Evolutionary conservation across 1,140 invertebrate genomes (phyloP).

Genomic region (Zophobas atratus): DNA sequence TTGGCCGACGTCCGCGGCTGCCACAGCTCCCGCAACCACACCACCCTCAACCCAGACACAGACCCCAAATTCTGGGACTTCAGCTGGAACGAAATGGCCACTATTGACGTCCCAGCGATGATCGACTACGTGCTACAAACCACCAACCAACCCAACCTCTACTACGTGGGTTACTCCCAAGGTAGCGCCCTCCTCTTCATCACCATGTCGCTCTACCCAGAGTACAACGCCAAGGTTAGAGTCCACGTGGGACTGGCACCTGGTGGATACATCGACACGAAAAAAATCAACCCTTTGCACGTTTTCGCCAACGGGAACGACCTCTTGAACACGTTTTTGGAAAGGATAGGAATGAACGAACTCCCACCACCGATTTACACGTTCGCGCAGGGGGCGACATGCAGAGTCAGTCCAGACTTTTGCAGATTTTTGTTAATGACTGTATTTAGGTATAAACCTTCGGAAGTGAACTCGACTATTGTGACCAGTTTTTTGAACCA

Average conservation of each 20-base stretch:
- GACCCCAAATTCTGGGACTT: conserved; percentile 80
- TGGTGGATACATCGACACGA: conserved; percentile 70
- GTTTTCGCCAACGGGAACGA: conserved; percentile 54
- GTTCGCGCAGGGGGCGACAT: conserved; percentile 70
- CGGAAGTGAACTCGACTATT: conserved; percentile 72
- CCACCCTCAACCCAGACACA: conserved; percentile 62
- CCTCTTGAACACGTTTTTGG: conserved; percentile 29
- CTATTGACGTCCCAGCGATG: conserved; percentile 71
- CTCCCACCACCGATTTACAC: conserved; percentile 65
- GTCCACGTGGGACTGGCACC: conserved; percentile 73
- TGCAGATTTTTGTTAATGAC: conserved; percentile 76
- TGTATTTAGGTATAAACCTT: conserved; percentile 71
- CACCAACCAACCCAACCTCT: conserved; percentile 71
- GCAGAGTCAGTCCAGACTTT: conserved; percentile 63
- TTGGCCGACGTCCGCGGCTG: conserved; percentile 70
- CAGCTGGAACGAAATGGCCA: conserved; percentile 66
- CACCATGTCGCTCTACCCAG: conserved; percentile 69
- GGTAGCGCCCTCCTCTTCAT: conserved; percentile 74
- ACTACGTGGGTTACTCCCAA: conserved; percentile 78
- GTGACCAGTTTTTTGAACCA: conserved; percentile 80
- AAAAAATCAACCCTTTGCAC: conserved; percentile 69
- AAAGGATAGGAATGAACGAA: conserved; percentile 14
- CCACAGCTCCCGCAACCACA: conserved; percentile 70
- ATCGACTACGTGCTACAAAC: conserved; percentile 72
- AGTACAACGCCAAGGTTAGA: conserved; percentile 73